Conservation (phyloP, 2,888 invertebrate genomes). For the Beris chalybata region DNA sequence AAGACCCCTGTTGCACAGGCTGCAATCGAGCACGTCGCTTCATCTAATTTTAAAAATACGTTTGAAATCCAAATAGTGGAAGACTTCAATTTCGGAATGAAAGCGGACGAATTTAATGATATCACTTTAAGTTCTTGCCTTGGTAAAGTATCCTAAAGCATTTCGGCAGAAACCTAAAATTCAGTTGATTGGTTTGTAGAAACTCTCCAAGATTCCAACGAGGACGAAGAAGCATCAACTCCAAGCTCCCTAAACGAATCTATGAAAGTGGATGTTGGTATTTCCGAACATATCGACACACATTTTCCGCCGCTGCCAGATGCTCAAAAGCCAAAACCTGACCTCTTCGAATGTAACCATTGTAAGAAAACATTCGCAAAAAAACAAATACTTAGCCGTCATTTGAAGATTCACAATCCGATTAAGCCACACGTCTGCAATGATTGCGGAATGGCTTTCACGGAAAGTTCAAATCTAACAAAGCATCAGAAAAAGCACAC, state of each 20-base stretch:
- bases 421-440: conserved; percentile 58
- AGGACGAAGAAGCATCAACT: background rate
- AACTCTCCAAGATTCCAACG: conserved; percentile 3
- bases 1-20: no score
- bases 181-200: background rate
- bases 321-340: background rate
- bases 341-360: conserved; percentile 46
- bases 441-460: conserved; percentile 58
- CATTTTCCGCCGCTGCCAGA: background rate
- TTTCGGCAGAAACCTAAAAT: background rate
- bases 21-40: no score
- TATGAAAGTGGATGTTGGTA: background rate
- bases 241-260: no score
- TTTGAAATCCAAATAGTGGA: no score
- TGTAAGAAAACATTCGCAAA: conserved; percentile 57
- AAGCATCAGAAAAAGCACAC: conserved; percentile 59
- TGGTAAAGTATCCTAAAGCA: no score
- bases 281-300: background rate
- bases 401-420: conserved; percentile 57
- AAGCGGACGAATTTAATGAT: no score
- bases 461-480: conserved; percentile 58
- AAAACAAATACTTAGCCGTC: conserved; percentile 55
- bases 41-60: no score
- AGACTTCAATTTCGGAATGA: no score
- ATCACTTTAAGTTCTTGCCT: no score